These are phyloP conservation scores for Amphiprion clarkii DNA, from an alignment of 2,797 vertebrate species.

Conservation along the genomic window DNA sequence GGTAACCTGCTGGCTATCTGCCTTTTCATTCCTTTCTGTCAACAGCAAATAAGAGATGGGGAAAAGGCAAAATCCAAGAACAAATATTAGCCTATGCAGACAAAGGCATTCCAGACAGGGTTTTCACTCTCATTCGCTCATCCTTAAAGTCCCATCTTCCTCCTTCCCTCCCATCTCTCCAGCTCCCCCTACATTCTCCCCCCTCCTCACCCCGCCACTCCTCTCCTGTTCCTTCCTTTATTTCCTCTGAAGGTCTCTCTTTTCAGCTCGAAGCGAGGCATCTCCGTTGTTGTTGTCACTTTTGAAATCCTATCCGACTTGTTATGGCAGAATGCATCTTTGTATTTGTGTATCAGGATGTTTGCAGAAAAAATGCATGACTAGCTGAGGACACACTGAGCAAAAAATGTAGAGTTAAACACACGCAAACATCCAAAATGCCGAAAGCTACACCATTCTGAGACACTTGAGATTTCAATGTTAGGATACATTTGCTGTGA, in stretches of 20 bases:
- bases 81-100: constrained; percentile 85
- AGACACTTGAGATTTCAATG: not conserved
- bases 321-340: constrained; percentile 6
- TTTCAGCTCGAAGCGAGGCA: constrained; percentile 38
- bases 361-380: too few species aligned
- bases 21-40: constrained; percentile 81
- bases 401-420: too few species aligned
- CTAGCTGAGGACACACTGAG: too few species aligned
- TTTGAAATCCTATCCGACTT: constrained; percentile 13
- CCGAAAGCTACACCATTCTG: too few species aligned
- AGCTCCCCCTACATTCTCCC: constrained; percentile 20
- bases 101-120: constrained; percentile 86
- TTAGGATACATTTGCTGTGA: not conserved
- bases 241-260: constrained; percentile 57
- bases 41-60: constrained; percentile 78
- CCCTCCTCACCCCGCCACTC: constrained; percentile 25
- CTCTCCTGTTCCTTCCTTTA: constrained; percentile 45
- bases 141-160: constrained; percentile 70
- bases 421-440: too few species aligned
- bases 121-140: constrained; percentile 80
- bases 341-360: not conserved
- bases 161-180: constrained; percentile 30
- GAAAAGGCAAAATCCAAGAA: constrained; percentile 79
- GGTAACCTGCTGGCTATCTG: constrained; percentile 80
- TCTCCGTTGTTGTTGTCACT: constrained; percentile 30